phyloP scores from a whole-genome alignment of 2,113 vertebrate species.

The Melanocharis versteri region DNA sequence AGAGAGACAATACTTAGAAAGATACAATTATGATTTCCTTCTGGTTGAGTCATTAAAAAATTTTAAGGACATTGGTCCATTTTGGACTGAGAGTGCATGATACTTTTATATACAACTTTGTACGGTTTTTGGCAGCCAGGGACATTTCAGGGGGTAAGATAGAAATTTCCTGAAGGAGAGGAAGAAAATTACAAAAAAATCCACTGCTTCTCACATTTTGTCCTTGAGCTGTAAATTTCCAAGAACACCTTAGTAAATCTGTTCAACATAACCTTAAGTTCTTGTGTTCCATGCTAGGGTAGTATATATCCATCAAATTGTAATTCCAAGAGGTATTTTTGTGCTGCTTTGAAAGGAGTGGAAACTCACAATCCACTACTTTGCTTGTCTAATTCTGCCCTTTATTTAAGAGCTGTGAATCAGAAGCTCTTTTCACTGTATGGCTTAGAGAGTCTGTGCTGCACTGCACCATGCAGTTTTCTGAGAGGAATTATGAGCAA shows the following conservation, averaged over 20 bases:
- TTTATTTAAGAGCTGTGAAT: background rate
- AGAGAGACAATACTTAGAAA: background rate
- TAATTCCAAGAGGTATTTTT: conserved; percentile 2
- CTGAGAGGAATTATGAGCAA: background rate
- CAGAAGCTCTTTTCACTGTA: background rate
- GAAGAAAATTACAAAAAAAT: background rate
- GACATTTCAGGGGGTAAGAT: background rate
- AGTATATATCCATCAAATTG: background rate
- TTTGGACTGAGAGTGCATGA: background rate
- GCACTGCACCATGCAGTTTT: background rate
- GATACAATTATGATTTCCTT: background rate
- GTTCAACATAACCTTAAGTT: background rate
- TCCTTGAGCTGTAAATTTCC: conserved; percentile 64
- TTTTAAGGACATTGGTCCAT: background rate
- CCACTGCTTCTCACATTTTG: background rate
- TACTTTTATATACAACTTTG: background rate
- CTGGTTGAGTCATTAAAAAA: background rate
- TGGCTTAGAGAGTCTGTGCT: background rate
- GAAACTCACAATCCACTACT: background rate
- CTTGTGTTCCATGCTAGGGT: background rate
- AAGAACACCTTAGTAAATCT: conserved; percentile 60
- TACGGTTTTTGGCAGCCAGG: background rate
- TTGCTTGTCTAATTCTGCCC: conserved; percentile 12
- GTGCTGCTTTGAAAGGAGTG: background rate
- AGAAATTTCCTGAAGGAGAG: background rate